Conservation (phyloP, 2,888 invertebrate genomes). For the Microctonus brassicae region DNA sequence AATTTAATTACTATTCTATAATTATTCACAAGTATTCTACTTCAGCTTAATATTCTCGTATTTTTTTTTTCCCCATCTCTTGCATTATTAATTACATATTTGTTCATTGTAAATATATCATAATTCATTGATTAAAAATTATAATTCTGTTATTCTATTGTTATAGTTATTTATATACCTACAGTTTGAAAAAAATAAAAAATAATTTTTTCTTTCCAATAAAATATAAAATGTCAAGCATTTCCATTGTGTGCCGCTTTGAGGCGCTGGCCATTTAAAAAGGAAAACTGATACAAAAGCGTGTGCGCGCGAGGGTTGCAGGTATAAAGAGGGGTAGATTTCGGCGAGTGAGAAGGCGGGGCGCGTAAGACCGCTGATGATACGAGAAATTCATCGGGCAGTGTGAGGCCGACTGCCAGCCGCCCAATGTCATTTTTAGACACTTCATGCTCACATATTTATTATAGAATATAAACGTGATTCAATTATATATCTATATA, state of each 20-base stretch:
- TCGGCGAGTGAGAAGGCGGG: constrained; percentile 53
- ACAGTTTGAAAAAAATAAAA: not conserved
- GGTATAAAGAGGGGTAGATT: constrained; percentile 47
- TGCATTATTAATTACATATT: too few relatives aligned
- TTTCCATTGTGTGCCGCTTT: constrained; percentile 34
- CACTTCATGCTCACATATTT: constrained; percentile 49
- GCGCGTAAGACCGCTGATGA: constrained; percentile 52
- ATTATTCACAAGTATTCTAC: too few relatives aligned
- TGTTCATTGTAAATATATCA: too few relatives aligned
- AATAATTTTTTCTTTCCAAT: not conserved
- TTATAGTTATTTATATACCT: too few relatives aligned
- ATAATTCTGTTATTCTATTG: too few relatives aligned
- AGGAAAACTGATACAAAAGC: constrained; percentile 20
- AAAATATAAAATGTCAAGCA: not conserved
- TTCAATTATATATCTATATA: too few relatives aligned
- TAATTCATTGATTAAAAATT: too few relatives aligned
- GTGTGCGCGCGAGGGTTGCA: constrained; percentile 31
- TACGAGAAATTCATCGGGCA: constrained; percentile 56
- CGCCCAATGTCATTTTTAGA: constrained; percentile 65
- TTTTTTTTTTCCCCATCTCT: too few relatives aligned
- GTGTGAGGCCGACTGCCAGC: constrained; percentile 69
- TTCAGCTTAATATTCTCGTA: too few relatives aligned
- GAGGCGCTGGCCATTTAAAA: constrained; percentile 42
- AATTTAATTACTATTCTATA: too few relatives aligned
- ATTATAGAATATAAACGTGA: too few relatives aligned